phyloP scores from a whole-genome alignment of 2,888 invertebrate genomes.

The Lycophotia porphyrea region DNA sequence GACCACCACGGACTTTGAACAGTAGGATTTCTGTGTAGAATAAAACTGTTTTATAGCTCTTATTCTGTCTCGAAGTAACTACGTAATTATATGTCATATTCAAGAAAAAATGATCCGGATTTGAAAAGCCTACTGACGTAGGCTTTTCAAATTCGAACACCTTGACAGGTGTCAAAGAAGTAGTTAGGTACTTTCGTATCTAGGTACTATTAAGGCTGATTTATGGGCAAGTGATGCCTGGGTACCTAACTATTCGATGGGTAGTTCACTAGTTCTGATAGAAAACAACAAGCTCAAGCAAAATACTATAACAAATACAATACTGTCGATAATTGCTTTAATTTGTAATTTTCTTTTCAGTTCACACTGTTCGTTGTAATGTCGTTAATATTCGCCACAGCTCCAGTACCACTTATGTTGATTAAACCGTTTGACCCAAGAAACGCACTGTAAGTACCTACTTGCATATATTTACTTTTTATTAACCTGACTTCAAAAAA shows the following conservation, averaged over 20 bases:
- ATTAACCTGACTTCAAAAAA: no score
- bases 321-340: slow-evolving; percentile 4
- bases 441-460: slow-evolving; percentile 94
- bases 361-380: slow-evolving; percentile 91
- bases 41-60: neutral
- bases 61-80: neutral
- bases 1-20: neutral
- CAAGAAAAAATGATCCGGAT: neutral
- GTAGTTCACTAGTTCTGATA: neutral
- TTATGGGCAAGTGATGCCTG: neutral
- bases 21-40: neutral
- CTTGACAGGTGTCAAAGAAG: neutral
- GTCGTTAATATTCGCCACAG: slow-evolving; percentile 91
- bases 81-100: neutral
- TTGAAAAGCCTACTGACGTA: neutral
- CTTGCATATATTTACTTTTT: no score
- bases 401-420: slow-evolving; percentile 94
- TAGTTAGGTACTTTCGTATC: neutral
- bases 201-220: neutral
- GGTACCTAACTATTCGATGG: neutral
- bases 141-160: no score
- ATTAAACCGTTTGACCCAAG: slow-evolving; percentile 93
- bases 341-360: slow-evolving; percentile 73
- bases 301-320: neutral
- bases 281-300: neutral